phyloP scores from a whole-genome alignment of 2,797 vertebrate genomes.

The Kryptopterus vitreolus region DNA sequence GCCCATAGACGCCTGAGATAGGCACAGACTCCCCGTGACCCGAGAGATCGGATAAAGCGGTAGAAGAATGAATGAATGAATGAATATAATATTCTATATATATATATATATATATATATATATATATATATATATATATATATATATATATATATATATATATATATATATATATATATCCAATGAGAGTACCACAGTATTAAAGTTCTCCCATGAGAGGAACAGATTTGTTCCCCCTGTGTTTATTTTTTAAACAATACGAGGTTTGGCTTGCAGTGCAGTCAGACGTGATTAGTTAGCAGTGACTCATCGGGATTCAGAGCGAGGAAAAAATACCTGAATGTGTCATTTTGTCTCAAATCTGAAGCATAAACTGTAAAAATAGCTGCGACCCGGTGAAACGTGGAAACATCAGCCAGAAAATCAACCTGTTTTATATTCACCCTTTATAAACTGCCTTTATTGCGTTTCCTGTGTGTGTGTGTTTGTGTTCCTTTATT shows the following conservation, averaged over 20 bases:
- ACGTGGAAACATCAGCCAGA: neutral
- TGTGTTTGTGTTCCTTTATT: neutral
- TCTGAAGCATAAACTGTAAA: neutral
- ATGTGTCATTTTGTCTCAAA: neutral
- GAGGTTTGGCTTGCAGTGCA: neutral
- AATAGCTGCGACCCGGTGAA: neutral
- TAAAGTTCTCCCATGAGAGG: neutral
- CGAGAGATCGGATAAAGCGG: too few species aligned
- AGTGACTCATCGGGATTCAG: neutral
- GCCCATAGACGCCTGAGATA: too few species aligned
- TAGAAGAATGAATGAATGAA: too few species aligned
- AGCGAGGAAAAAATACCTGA: neutral
- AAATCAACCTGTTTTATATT: neutral
- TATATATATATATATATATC: too few species aligned
- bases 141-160: too few species aligned
- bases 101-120: too few species aligned
- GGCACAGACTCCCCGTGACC: too few species aligned
- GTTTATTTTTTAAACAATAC: neutral
- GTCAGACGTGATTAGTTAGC: neutral
- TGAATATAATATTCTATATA: too few species aligned
- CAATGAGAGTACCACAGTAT: too few species aligned
- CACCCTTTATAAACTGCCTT: slow-evolving; percentile 1
- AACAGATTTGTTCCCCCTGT: neutral
- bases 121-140: too few species aligned
- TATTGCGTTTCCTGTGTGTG: neutral